Evolutionary conservation across 2,113 vertebrate species (phyloP), one percentile per base, ranked within the genome.

Genomic region (Peromyscus californicus): DNA sequence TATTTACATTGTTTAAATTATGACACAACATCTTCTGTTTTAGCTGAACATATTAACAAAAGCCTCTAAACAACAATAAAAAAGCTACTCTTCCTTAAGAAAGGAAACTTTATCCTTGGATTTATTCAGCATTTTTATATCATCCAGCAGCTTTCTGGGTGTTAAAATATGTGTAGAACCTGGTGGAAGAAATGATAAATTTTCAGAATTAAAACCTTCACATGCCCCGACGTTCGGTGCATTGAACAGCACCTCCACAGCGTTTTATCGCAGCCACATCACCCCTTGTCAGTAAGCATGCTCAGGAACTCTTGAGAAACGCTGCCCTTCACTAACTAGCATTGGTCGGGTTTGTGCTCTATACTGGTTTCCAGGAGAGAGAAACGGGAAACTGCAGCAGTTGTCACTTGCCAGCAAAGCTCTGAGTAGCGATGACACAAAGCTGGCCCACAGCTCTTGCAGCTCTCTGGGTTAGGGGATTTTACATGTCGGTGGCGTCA

Each of bases 91-190:
- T 31, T 99, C 98, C 89, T 98, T 99, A 83, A 99, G 88, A 95
- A 97, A 93, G 83, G 97, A 99, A 63, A 99, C 98, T 54, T 94
- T 98, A 96, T 99, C 99, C 98, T 99, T 99, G 7, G 98, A 96
- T 98, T 99, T 99, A 98, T 97, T 99, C 97, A 99, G 99, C 86
- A 98, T 99, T 98, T 99, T 99, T 96, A 99, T 99, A 95, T 99
- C 99, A 95, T 99, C 98, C 98, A 99, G 98, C 78, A 99, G 99
- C 90, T 97, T 98, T 95, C 85, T 99, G 54, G 99, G 99, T 92
- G 99, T 99, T 97, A 99, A 97, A 98, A 99, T 98, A 97, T 99
- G 99, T 17, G 99, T 99, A 65, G 99, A 99, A 96, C 99, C 99
- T 99, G 97, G 76, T 31, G 96, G 59, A 96, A 90, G 61, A 45